Percentiles rank a stretch among this genome's conserved stretches.
Conservation (phyloP, 2,797 vertebrate species). For the Bufotes viridis region DNA sequence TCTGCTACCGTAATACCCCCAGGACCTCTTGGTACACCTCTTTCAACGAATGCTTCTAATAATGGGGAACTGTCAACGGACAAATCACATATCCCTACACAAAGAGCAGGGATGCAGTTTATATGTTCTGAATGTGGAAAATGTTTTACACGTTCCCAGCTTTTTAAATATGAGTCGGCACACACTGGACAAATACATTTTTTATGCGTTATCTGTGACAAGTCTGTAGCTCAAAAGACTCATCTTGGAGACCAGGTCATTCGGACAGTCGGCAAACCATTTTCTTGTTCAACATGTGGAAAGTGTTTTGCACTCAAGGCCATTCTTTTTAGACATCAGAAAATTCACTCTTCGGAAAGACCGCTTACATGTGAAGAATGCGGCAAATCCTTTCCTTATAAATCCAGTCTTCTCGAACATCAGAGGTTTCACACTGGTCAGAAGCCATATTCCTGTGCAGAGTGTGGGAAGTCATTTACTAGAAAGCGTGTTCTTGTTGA, state of each 20-base stretch:
- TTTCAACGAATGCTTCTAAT: no score
- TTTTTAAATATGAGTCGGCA: no score
- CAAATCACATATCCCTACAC: not conserved
- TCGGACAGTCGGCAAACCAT: no score
- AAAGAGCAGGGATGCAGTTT: not conserved
- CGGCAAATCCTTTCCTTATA: no score
- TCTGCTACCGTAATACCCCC: not conserved
- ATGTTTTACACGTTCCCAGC: no score
- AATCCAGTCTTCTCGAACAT: no score
- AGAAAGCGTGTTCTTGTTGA: no score
- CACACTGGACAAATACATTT: not conserved
- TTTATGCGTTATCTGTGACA: not conserved
- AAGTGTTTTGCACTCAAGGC: conserved; percentile 2
- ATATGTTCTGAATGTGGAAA: no score
- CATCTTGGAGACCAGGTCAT: no score
- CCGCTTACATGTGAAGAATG: no score
- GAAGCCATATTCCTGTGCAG: not conserved
- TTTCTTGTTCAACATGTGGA: not conserved
- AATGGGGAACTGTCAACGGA: not conserved
- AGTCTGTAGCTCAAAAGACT: not conserved
- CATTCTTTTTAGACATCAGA: not conserved
- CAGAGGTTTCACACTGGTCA: no score
- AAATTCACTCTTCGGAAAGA: not conserved
- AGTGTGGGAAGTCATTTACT: not conserved
- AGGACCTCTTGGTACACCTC: not conserved